Percentiles rank a stretch among this genome's conserved stretches.
Evolutionary conservation across 2,797 vertebrate genomes (phyloP).

Genomic region (Cheirogaleus major): DNA sequence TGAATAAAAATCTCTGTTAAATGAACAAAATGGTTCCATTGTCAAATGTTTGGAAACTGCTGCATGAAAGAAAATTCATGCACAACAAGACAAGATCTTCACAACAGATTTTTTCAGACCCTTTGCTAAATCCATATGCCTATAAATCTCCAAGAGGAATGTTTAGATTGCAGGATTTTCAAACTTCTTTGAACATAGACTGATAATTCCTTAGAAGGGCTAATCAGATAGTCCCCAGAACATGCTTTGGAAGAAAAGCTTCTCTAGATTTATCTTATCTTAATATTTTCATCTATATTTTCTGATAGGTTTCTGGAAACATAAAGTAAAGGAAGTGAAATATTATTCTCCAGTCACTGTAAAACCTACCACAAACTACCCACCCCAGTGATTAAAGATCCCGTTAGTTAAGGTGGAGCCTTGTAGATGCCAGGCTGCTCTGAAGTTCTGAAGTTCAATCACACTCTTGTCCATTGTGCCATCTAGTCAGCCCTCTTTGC

Average conservation of each 20-base stretch:
- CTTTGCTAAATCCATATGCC: not conserved
- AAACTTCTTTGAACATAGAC: not conserved
- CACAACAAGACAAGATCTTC: not conserved
- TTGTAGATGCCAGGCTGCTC: not conserved
- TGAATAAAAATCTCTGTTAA: not conserved
- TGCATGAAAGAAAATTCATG: not conserved
- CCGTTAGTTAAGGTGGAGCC: not conserved
- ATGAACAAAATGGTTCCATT: not conserved
- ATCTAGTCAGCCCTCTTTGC: not conserved
- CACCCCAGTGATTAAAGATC: not conserved
- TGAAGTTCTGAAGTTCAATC: not conserved
- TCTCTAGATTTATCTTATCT: conserved; percentile 16
- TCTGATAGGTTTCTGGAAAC: not conserved
- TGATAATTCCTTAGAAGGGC: not conserved
- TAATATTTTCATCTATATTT: not conserved
- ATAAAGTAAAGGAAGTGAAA: conserved; percentile 33
- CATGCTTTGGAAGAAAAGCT: not conserved
- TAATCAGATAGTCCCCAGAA: not conserved
- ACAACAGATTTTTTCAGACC: not conserved
- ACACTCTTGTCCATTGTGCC: not conserved
- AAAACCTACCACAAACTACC: not conserved
- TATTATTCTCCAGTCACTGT: not conserved
- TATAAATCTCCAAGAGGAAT: not conserved
- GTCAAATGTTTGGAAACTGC: not conserved
- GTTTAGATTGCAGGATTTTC: not conserved